A percentile compares a stretch with the other conserved stretches of the same genome.
These are phyloP conservation scores for Ephialtes manifestator DNA, from an alignment of 2,888 invertebrate genomes.

Conservation along the genomic window DNA sequence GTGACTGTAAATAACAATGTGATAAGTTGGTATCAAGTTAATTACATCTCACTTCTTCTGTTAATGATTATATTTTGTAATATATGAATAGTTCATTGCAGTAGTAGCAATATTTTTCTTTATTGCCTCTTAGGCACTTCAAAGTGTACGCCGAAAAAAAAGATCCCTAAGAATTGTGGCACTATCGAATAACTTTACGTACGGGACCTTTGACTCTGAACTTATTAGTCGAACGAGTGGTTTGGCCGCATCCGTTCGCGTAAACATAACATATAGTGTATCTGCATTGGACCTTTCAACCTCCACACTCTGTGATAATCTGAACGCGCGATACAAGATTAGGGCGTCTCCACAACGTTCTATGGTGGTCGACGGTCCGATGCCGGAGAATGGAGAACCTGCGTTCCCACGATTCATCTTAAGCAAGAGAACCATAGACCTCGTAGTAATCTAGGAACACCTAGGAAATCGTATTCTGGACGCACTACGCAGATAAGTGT, in stretches of 20 bases:
- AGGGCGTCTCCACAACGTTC: constrained; percentile 60
- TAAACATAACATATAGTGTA: constrained; percentile 26
- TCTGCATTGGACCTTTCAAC: constrained; percentile 54
- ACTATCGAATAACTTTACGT: constrained; percentile 40
- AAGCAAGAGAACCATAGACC: constrained; percentile 22
- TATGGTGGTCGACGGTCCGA: constrained; percentile 55
- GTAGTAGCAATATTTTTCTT: background rate
- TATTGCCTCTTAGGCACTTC: background rate
- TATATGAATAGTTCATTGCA: background rate
- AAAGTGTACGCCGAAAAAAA: constrained; percentile 4
- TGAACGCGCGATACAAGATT: constrained; percentile 68
- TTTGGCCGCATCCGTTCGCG: constrained; percentile 31
- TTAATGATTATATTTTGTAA: too few relatives aligned
- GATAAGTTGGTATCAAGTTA: too few relatives aligned
- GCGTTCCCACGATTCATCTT: constrained; percentile 62
- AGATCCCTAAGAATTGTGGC: background rate
- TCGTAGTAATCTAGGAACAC: constrained; percentile 51
- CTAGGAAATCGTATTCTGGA: constrained; percentile 24
- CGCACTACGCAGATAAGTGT: background rate
- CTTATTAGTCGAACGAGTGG: constrained; percentile 52
- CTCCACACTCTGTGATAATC: constrained; percentile 61
- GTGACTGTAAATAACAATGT: background rate
- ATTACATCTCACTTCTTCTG: too few relatives aligned
- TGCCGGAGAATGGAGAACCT: constrained; percentile 47
- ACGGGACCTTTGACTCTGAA: constrained; percentile 44